These are phyloP conservation scores for Drosophila obscura DNA, from an alignment of 1,140 invertebrate genomes.

Conservation along the genomic window DNA sequence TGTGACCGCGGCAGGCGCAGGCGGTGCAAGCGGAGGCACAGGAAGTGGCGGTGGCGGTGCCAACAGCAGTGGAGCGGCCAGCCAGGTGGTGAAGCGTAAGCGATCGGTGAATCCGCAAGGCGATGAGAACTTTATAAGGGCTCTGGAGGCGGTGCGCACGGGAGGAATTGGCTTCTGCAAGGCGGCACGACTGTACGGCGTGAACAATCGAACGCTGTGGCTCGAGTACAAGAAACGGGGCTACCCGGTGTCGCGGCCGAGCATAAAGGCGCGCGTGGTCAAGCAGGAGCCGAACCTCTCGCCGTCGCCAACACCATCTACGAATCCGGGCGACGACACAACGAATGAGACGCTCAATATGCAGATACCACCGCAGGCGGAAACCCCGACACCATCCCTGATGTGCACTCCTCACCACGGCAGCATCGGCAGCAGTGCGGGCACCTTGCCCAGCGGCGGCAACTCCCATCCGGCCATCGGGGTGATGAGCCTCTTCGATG, in stretches of 20 bases:
- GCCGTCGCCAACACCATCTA: slow-evolving; percentile 84
- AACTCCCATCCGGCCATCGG: slow-evolving; percentile 84
- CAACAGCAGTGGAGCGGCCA: slow-evolving; percentile 70
- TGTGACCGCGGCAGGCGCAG: slow-evolving; percentile 21
- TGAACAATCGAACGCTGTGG: slow-evolving; percentile 93
- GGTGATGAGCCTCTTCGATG: slow-evolving; percentile 86
- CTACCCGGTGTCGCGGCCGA: slow-evolving; percentile 90
- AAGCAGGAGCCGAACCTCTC: slow-evolving; percentile 87
- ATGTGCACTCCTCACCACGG: slow-evolving; percentile 84
- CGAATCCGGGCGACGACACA: slow-evolving; percentile 69
- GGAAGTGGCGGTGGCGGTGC: slow-evolving; percentile 46
- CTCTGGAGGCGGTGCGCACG: slow-evolving; percentile 90
- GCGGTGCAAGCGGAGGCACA: slow-evolving; percentile 40
- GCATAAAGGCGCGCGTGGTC: slow-evolving; percentile 88
- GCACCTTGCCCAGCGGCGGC: slow-evolving; percentile 50
- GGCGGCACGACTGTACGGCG: slow-evolving; percentile 91
- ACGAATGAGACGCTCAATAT: slow-evolving; percentile 84
- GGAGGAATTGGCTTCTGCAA: slow-evolving; percentile 94
- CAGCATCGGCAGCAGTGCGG: slow-evolving; percentile 44
- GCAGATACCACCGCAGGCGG: slow-evolving; percentile 85
- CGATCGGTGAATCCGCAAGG: slow-evolving; percentile 89
- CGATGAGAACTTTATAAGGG: slow-evolving; percentile 91
- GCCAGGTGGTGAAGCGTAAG: slow-evolving; percentile 86
- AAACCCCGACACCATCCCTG: slow-evolving; percentile 83
- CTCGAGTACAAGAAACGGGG: slow-evolving; percentile 92